phyloP scores from a whole-genome alignment of 2,888 invertebrate species.

The Latheticus oryzae region DNA sequence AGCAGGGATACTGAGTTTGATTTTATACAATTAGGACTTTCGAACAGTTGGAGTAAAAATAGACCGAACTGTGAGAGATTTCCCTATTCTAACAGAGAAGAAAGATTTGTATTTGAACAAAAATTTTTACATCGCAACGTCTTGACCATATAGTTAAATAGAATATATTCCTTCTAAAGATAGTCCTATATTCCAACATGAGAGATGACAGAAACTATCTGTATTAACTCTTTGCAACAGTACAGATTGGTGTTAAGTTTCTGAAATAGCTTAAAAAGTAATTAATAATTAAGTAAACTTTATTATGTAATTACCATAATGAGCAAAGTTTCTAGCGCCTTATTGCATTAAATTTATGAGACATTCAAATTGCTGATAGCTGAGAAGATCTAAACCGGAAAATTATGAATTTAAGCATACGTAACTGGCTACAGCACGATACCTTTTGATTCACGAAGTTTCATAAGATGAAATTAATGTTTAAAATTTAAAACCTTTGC shows the following conservation, averaged over 20 bases:
- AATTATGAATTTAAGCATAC: conserved; percentile 24
- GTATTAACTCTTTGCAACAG: background rate
- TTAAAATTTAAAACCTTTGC: too few relatives aligned
- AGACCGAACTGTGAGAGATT: too few relatives aligned
- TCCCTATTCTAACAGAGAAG: too few relatives aligned
- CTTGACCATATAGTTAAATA: too few relatives aligned
- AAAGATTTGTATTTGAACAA: too few relatives aligned
- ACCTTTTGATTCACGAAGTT: conserved; percentile 29
- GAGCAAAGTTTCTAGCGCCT: conserved; percentile 24
- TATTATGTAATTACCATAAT: conserved; percentile 36
- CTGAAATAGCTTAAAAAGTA: conserved; percentile 15
- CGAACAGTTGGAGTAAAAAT: too few relatives aligned
- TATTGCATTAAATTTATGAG: conserved; percentile 31
- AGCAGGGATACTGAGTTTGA: too few relatives aligned
- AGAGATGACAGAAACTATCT: conserved; percentile 10
- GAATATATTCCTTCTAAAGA: too few relatives aligned
- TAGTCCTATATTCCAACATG: conserved; percentile 16
- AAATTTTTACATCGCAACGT: too few relatives aligned
- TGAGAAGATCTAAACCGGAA: conserved; percentile 8
- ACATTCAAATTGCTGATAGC: conserved; percentile 21
- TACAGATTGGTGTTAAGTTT: background rate
- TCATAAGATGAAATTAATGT: conserved; percentile 25
- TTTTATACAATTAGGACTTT: too few relatives aligned
- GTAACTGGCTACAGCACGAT: conserved; percentile 14
- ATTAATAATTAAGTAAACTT: conserved; percentile 33